phyloP scores from a whole-genome alignment of 2,113 vertebrate species.

The Pluvialis apricaria region DNA sequence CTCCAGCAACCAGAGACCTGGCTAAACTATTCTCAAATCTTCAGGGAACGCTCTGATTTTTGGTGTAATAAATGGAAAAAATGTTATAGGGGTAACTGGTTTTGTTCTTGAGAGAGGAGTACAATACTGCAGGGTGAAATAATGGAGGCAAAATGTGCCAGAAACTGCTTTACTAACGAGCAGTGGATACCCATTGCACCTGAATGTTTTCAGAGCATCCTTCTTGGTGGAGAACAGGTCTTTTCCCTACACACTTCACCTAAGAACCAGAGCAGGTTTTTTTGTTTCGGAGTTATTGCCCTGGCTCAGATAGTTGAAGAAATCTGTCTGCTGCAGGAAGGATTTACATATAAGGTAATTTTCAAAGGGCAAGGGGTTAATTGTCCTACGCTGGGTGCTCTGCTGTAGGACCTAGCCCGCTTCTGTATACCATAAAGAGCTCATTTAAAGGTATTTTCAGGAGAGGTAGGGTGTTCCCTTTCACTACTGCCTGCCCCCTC shows the following conservation, averaged over 20 bases:
- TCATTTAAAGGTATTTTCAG: neutral
- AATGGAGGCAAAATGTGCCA: neutral
- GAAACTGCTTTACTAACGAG: neutral
- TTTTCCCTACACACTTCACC: neutral
- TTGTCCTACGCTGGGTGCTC: neutral
- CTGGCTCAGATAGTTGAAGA: neutral
- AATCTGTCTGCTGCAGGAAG: neutral
- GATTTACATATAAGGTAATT: neutral
- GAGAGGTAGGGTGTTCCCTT: neutral
- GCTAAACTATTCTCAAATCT: neutral
- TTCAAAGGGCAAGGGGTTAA: neutral
- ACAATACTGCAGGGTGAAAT: neutral
- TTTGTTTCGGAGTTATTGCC: neutral
- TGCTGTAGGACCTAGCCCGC: neutral
- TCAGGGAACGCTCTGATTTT: neutral
- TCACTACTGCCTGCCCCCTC: neutral
- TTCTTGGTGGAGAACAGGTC: neutral
- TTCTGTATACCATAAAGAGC: neutral
- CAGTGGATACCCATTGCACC: neutral
- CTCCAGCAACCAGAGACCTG: neutral
- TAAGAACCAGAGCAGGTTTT: neutral
- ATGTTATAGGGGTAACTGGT: neutral
- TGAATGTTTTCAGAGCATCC: neutral
- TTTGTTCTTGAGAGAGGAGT: neutral
- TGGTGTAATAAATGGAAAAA: neutral